Evolutionary conservation across 1,140 invertebrate species (phyloP), one percentile per base, ranked within the genome.

Genomic region (Aphidius gifuensis): DNA sequence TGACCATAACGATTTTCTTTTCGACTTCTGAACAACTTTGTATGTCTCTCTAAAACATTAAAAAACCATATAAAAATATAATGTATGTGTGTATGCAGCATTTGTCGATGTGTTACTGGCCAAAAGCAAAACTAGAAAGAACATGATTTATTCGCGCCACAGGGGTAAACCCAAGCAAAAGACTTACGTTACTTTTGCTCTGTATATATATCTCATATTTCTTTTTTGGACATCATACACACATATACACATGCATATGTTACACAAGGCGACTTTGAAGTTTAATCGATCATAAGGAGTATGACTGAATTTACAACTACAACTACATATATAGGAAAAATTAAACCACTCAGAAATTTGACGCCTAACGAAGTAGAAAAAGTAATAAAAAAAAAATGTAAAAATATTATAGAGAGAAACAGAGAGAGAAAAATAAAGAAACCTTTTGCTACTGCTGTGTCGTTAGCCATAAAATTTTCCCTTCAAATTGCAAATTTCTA

Each of bases 231-330:
- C 43, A 43, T 43, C 21, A 7, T 55, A n/a, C 11, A 50, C 48
- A n/a, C 50, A 53, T 32, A n/a, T 55, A 16, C 53, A 16, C 39
- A 32, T 32, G 23, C 23, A 32, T 32, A 32, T 32, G 23, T 32
- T 32, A 58, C 50, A 61, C 58, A 50, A 51, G 46, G 43, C 59
- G 60, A 70, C 71, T 74, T 71, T 70, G 60, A 72, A 74, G 69
- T 73, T 72, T 68, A 72, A 72, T 73, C 72, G 71, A 72, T 71
- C 62, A 60, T 65, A 66, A 69, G 64, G 66, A 69, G 69, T 70
- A 70, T 66, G 69, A 64, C 53, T 47, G 65, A 72, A 70, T 71
- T 72, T 66, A 50, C 39, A 50, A 43, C 47, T 40, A 58, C 21
- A 16, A 16, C 9, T 8, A 6, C 9, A 9, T 42, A 55, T 55